Conservation (phyloP, 2,113 vertebrate species). For the Panthera tigris region DNA sequence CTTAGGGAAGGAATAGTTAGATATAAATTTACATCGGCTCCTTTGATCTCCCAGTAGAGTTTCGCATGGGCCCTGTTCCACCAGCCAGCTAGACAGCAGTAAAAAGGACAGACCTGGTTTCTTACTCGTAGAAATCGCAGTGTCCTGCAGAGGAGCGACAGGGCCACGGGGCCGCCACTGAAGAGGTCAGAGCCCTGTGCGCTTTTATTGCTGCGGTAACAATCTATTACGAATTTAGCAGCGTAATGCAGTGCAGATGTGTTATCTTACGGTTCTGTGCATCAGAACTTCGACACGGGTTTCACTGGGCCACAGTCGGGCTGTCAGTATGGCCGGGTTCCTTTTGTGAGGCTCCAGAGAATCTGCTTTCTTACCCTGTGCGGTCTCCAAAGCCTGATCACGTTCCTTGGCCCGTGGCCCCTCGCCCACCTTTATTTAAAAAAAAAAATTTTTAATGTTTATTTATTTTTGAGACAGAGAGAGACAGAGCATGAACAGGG, state of each 20-base stretch:
- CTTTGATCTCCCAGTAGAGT: rapidly evolving
- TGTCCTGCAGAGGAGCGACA: background rate
- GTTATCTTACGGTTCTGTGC: background rate
- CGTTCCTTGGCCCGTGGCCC: background rate
- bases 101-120: background rate
- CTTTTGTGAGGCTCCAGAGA: background rate
- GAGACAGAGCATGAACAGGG: too few species aligned
- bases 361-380: too few species aligned
- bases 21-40: background rate
- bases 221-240: rapidly evolving
- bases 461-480: too few species aligned
- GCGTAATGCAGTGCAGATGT: rapidly evolving
- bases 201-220: rapidly evolving
- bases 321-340: background rate
- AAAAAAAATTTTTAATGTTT: too few species aligned
- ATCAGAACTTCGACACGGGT: background rate
- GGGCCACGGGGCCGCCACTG: rapidly evolving
- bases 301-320: background rate
- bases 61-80: rapidly evolving
- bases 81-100: background rate
- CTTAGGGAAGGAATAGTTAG: background rate
- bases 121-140: background rate
- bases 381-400: background rate
- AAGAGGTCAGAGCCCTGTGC: background rate
- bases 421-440: too few species aligned